Conservation (phyloP, 2,113 vertebrate genomes). For the Oncorhynchus keta region DNA sequence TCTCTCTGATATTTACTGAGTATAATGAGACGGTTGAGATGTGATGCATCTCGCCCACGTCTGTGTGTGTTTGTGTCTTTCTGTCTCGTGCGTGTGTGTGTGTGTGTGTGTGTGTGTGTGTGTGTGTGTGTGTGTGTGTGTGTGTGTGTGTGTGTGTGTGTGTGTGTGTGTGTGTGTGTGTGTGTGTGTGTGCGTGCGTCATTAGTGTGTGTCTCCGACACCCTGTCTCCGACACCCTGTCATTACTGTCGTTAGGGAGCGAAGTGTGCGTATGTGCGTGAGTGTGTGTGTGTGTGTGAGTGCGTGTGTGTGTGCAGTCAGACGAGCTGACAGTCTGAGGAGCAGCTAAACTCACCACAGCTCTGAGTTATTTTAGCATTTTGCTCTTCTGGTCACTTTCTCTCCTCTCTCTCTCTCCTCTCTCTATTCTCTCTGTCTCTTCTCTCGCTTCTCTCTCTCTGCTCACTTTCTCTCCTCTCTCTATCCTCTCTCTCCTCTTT, state of each 20-base stretch:
- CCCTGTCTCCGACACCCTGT: slow-evolving; percentile 42
- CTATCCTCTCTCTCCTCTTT: rapidly evolving
- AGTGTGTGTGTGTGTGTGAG: not conserved
- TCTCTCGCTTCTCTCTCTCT: rapidly evolving
- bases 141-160: slow-evolving; percentile 9
- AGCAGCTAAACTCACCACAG: slow-evolving; percentile 19
- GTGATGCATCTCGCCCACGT: slow-evolving; percentile 27
- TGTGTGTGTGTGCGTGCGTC: not conserved
- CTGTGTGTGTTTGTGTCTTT: not conserved
- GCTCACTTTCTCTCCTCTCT: too few relatives aligned
- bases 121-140: not conserved
- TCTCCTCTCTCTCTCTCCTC: too few relatives aligned
- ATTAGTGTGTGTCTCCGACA: slow-evolving; percentile 17
- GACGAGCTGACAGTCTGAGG: slow-evolving; percentile 37
- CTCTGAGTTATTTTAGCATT: not conserved
- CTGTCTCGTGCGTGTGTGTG: not conserved
- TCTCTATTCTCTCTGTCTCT: rapidly evolving
- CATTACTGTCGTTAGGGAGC: slow-evolving; percentile 53
- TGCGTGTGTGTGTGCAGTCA: not conserved
- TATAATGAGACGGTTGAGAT: slow-evolving; percentile 45
- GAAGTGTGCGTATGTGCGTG: not conserved
- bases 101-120: slow-evolving; percentile 4
- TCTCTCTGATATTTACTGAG: slow-evolving; percentile 45
- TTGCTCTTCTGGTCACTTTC: not conserved
- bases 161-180: not conserved